Conservation (phyloP, 2,113 vertebrate species). For the Steatornis caripensis region DNA sequence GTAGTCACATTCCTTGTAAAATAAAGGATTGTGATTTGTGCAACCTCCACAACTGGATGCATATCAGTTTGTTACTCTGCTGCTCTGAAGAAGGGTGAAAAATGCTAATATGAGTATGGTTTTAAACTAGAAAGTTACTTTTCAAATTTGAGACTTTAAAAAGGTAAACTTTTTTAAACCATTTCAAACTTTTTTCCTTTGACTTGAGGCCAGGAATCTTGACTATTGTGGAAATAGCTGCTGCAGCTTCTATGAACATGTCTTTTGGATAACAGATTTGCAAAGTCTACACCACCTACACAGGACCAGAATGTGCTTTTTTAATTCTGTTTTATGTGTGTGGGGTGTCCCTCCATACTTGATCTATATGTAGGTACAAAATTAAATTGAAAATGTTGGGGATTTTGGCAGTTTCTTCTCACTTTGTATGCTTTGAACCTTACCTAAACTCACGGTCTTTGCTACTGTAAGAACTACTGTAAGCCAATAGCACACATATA, state of each 20-base stretch:
- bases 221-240: neutral
- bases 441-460: neutral
- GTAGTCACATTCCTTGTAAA: neutral
- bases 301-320: neutral
- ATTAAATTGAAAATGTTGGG: neutral
- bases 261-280: neutral
- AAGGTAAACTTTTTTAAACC: neutral
- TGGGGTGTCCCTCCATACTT: neutral
- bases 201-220: neutral
- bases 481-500: fast-evolving
- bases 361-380: neutral
- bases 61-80: neutral
- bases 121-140: neutral
- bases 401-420: neutral
- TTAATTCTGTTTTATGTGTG: neutral
- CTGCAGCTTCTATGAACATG: neutral
- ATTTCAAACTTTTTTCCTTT: neutral
- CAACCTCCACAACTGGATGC: neutral
- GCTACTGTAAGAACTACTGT: neutral
- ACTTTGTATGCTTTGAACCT: neutral
- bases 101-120: neutral
- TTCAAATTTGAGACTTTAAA: neutral
- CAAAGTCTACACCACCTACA: neutral
- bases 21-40: neutral
- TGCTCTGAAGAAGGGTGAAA: neutral